Conservation (phyloP, 1,140 invertebrate genomes). For the Cryptotermes secundus region DNA sequence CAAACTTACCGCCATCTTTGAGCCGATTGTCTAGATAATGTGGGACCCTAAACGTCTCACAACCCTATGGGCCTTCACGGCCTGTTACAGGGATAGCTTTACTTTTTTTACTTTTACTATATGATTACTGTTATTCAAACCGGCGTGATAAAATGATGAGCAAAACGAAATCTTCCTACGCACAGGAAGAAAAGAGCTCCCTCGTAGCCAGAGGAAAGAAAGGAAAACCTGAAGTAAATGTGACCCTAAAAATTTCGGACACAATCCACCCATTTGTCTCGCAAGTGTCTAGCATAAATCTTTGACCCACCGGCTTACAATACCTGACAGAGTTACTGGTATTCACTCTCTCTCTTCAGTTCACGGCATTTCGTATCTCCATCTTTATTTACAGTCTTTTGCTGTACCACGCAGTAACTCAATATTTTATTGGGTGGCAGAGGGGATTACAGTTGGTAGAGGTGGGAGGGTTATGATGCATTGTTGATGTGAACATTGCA, state of each 20-base stretch:
- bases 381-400: background rate
- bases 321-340: constrained; percentile 22
- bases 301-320: constrained; percentile 45
- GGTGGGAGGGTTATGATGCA: constrained; percentile 22
- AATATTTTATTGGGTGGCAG: constrained; percentile 25
- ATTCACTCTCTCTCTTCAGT: background rate
- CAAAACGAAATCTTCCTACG: background rate
- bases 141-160: background rate
- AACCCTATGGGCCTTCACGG: too few relatives aligned
- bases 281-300: constrained; percentile 53
- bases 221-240: constrained; percentile 44
- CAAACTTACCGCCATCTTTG: too few relatives aligned
- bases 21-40: too few relatives aligned
- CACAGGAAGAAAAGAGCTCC: background rate
- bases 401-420: background rate
- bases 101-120: too few relatives aligned
- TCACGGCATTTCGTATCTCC: background rate
- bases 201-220: background rate
- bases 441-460: constrained; percentile 18
- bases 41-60: too few relatives aligned
- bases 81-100: too few relatives aligned
- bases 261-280: constrained; percentile 57
- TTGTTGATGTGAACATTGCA: constrained; percentile 24
- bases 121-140: background rate
- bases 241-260: constrained; percentile 57